A percentile compares a stretch with the other conserved stretches of the same genome.
Conservation (phyloP, 1,140 invertebrate species). For the Panonychus citri region DNA sequence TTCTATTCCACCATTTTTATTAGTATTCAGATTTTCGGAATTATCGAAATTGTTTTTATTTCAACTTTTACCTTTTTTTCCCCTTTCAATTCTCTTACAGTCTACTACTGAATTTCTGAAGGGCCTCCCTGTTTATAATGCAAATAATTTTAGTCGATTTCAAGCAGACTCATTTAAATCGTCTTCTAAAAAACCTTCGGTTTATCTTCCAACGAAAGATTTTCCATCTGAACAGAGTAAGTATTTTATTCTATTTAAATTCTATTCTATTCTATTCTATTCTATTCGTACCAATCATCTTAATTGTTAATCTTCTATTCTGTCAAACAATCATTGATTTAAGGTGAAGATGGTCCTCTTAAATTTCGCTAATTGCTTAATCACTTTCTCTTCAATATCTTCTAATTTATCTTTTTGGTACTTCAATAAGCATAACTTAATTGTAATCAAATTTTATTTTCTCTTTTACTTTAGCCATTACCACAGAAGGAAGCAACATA, state of each 20-base stretch:
- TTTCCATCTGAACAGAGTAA: conserved; percentile 63
- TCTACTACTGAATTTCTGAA: conserved; percentile 52
- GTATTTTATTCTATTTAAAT: background rate
- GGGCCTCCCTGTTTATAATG: conserved; percentile 63
- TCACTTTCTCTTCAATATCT: background rate
- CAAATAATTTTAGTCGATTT: conserved; percentile 67
- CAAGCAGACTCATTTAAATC: conserved; percentile 60
- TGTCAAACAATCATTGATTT: background rate
- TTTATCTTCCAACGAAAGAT: conserved; percentile 52
- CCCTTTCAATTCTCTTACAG: background rate
- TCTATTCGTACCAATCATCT: background rate
- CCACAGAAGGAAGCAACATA: conserved; percentile 82
- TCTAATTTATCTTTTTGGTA: background rate
- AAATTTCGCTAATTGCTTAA: background rate
- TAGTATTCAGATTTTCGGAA: no score
- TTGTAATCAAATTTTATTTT: background rate
- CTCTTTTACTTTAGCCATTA: conserved; percentile 47
- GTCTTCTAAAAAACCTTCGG: conserved; percentile 20
- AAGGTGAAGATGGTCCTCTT: background rate
- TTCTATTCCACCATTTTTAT: no score
- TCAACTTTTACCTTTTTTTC: background rate
- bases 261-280: background rate
- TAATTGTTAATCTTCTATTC: background rate
- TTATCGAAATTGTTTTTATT: no score
- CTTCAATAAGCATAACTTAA: background rate